Evolutionary conservation across 1,140 invertebrate species (phyloP).

Genomic region (Drosophila melanica): DNA sequence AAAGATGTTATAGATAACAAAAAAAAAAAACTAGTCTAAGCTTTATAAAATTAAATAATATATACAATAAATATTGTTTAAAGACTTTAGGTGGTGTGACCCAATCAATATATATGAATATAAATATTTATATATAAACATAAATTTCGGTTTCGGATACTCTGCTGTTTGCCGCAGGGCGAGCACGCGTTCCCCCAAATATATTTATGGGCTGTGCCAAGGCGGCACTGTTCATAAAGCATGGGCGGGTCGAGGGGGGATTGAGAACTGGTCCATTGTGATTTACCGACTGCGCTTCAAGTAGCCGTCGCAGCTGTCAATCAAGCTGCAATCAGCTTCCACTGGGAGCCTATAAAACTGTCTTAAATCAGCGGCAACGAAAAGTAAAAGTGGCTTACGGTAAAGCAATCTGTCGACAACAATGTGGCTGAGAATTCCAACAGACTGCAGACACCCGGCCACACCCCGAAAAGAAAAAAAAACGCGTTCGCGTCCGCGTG

Average conservation of each 20-base stretch:
- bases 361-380: slow-evolving; percentile 49
- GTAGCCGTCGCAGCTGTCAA: slow-evolving; percentile 74
- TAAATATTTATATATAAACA: no score
- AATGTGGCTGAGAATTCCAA: slow-evolving; percentile 39
- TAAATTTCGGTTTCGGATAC: background rate
- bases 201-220: slow-evolving; percentile 65
- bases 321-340: slow-evolving; percentile 77
- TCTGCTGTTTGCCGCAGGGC: slow-evolving; percentile 31
- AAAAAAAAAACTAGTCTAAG: background rate
- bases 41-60: background rate
- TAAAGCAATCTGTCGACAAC: slow-evolving; percentile 50
- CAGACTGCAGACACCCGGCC: slow-evolving; percentile 20
- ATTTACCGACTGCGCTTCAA: slow-evolving; percentile 75
- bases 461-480: slow-evolving; percentile 56
- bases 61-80: no score
- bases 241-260: slow-evolving; percentile 4
- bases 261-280: slow-evolving; percentile 53
- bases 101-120: no score
- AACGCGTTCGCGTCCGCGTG: slow-evolving; percentile 30
- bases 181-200: slow-evolving; percentile 71
- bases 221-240: background rate
- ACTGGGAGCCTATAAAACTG: slow-evolving; percentile 76
- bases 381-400: slow-evolving; percentile 81
- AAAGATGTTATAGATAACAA: background rate
- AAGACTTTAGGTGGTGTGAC: no score